Base-by-base conservation (phyloP, 2,888 invertebrate species). In the Drosophila pegasa region DNA sequence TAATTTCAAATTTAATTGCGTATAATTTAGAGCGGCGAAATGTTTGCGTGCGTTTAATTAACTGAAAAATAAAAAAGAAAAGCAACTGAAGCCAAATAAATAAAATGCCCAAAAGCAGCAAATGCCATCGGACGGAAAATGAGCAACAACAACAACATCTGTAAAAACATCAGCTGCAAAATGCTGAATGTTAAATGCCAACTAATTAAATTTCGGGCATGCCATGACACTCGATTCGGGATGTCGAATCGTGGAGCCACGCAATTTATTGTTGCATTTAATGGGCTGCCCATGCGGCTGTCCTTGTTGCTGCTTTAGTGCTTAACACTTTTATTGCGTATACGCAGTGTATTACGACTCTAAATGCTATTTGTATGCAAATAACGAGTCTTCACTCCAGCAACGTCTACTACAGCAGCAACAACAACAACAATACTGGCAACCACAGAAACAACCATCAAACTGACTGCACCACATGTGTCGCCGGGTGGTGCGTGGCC, bases 41-140 rank as follows among this genome's bases (percentile, higher is more conserved):
- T 86, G 84, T 80, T 86, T 86, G 84, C 84, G 88, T 88, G 81
- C 70, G 89, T 87, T 85, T 85, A 85, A 85, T 85, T 85, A 85
- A 85, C 87, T 85, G 85, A 75, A 85, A 88, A 88, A 88, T 56
- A 87, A 85, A 80, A 78, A 59, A 41, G 35, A 62, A 64, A 68
- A 64, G 16, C 43, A 45, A 16, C 43, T 16, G 20, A 54, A 22
- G 20, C 20, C 14, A 18, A 54, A 29, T 55, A 22, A 67, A 47
- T 25, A 38, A 65, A 69, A 60, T 22, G 51, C 25, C 38, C 41
- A 56, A 80, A 65, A 31, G 18, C 59, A 20, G 41, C 43, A 61
- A 63, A 54, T 58, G 51, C 61, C 73, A 73, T 63, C 40, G 62
- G 62, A 52, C 61, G 64, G 64, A 47, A 76, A 71, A 52, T 51